Evolutionary conservation across 2,888 invertebrate genomes (phyloP).

Genomic region (Leptarthrus brevirostris): DNA sequence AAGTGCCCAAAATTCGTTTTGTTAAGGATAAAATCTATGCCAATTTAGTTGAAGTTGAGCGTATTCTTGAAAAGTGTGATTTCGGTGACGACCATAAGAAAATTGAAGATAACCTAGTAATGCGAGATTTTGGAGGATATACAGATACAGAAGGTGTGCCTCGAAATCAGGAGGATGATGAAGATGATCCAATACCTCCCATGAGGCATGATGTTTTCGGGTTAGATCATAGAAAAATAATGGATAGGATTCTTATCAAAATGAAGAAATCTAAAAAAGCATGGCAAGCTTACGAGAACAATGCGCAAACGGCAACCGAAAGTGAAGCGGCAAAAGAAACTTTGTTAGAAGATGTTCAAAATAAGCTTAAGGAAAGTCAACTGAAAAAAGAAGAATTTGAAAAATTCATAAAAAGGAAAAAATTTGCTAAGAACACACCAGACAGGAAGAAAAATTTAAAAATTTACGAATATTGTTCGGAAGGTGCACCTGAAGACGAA

Average conservation of each 20-base stretch:
- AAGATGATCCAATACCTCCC: conserved; percentile 70
- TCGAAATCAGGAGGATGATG: conserved; percentile 56
- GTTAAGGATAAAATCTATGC: conserved; percentile 75
- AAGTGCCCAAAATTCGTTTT: conserved; percentile 79
- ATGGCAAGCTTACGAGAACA: conserved; percentile 65
- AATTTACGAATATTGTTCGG: conserved; percentile 7
- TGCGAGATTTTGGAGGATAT: conserved; percentile 4
- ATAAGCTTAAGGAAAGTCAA: background rate
- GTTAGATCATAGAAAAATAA: conserved; percentile 75
- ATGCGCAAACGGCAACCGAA: background rate
- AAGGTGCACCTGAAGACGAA: background rate
- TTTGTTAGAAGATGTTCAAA: background rate
- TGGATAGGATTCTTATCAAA: conserved; percentile 70
- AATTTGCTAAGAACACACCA: conserved; percentile 56
- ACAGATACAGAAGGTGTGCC: background rate
- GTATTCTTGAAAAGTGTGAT: conserved; percentile 72
- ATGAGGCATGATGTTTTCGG: conserved; percentile 81
- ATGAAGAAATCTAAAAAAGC: conserved; percentile 70
- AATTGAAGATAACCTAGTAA: background rate
- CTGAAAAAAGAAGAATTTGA: conserved; percentile 56
- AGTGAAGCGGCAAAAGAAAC: background rate
- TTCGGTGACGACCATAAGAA: conserved; percentile 70
- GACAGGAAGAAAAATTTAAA: conserved; percentile 58
- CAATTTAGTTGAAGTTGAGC: conserved; percentile 72
- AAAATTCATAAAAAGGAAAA: conserved; percentile 56